These are phyloP conservation scores for Teleogryllus oceanicus DNA, from an alignment of 2,888 invertebrate species.

Conservation along the genomic window DNA sequence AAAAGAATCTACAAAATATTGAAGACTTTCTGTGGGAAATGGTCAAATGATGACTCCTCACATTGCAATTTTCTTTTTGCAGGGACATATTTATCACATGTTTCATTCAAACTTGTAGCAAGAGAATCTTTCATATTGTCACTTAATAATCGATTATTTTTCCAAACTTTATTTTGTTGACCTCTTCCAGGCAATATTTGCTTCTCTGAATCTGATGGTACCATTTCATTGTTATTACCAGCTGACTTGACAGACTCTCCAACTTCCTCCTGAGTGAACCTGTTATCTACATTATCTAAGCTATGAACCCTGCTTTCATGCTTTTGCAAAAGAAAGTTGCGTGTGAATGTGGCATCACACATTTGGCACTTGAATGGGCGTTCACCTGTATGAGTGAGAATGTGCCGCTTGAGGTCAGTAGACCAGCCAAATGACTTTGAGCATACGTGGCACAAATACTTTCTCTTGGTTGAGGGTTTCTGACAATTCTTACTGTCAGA, in stretches of 20 bases:
- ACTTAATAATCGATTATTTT: background rate
- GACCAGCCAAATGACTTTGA: constrained; percentile 48
- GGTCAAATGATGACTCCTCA: constrained; percentile 22
- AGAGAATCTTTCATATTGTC: background rate
- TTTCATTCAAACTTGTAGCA: background rate
- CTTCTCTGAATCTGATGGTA: background rate
- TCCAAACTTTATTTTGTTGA: background rate
- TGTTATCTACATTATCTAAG: background rate
- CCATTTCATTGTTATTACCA: background rate
- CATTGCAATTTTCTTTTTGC: constrained; percentile 3
- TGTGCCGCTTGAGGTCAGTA: constrained; percentile 49
- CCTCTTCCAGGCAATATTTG: background rate
- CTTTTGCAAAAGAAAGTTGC: constrained; percentile 49
- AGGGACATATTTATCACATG: background rate
- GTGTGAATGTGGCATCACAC: constrained; percentile 47
- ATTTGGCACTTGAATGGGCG: constrained; percentile 46
- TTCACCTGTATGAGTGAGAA: constrained; percentile 49
- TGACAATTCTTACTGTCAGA: background rate
- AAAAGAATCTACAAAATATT: constrained; percentile 31
- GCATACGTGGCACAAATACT: constrained; percentile 47
- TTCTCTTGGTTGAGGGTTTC: constrained; percentile 38
- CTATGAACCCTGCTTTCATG: constrained; percentile 45
- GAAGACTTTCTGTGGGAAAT: constrained; percentile 34
- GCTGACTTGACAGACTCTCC: background rate
- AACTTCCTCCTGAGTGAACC: background rate